A percentile compares a stretch with the other conserved stretches of the same genome.
Evolutionary conservation across 2,888 invertebrate genomes (phyloP).

Genomic region (Pasiphila rectangulata): DNA sequence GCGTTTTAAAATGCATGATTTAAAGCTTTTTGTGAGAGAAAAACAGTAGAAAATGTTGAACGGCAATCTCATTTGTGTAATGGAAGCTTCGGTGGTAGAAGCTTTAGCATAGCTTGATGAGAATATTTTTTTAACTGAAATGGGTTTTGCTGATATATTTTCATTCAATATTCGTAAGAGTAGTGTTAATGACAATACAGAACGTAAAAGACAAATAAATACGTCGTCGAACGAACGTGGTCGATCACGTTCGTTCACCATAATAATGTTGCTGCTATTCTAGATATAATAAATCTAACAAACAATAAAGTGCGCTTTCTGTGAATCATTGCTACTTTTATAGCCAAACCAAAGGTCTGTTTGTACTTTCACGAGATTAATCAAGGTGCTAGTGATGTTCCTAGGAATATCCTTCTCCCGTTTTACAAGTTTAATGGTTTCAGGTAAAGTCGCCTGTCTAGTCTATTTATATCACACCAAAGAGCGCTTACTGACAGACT

Average conservation of each 20-base stretch:
- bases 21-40: constrained; percentile 16
- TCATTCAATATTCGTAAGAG: no score
- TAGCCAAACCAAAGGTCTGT: constrained; percentile 36
- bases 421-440: no score
- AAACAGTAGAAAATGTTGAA: constrained; percentile 10
- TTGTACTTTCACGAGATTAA: constrained; percentile 34
- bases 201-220: no score
- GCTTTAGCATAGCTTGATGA: constrained; percentile 1
- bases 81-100: constrained; percentile 19
- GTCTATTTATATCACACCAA: no score
- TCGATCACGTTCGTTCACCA: constrained; percentile 20
- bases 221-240: background rate
- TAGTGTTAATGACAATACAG: no score
- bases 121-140: constrained; percentile 1
- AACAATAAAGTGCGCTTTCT: constrained; percentile 27
- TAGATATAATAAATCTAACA: constrained; percentile 29
- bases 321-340: constrained; percentile 35
- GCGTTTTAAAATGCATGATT: constrained; percentile 47
- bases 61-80: constrained; percentile 18
- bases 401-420: background rate
- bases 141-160: background rate
- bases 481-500: no score
- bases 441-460: no score
- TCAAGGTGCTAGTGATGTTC: constrained; percentile 26
- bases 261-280: constrained; percentile 21